phyloP scores from a whole-genome alignment of 1,140 invertebrate species.

The Drosophila sp. region DNA sequence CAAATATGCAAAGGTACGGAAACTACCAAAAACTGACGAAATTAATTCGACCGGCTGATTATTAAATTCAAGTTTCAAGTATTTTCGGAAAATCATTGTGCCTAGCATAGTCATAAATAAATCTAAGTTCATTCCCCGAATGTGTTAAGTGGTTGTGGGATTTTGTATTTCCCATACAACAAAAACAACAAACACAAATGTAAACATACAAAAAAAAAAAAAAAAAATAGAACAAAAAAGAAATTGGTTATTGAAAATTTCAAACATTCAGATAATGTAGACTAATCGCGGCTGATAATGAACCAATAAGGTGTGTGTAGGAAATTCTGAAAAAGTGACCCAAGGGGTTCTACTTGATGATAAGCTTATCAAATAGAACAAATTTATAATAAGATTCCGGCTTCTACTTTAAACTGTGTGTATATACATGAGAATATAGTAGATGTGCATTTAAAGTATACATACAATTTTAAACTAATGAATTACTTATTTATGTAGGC shows the following conservation, averaged over 20 bases:
- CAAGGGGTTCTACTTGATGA: not conserved
- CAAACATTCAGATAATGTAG: conserved; percentile 7
- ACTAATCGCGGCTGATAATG: not conserved
- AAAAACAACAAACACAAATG: not conserved
- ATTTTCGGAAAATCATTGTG: conserved; percentile 3
- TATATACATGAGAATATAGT: not conserved
- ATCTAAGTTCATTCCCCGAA: not conserved
- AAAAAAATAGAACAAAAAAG: not conserved
- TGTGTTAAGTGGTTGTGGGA: conserved; percentile 1
- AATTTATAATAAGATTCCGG: conserved; percentile 3
- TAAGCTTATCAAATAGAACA: conserved; percentile 2
- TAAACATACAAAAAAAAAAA: not conserved
- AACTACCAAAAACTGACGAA: not conserved
- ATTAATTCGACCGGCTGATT: not conserved
- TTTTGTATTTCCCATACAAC: conserved; percentile 2
- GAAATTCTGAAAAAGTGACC: conserved; percentile 9
- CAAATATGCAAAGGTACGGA: not conserved
- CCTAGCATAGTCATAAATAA: not conserved
- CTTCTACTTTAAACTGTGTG: not conserved
- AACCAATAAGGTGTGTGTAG: conserved; percentile 6
- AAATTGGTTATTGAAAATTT: conserved; percentile 4
- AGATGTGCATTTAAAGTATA: not conserved
- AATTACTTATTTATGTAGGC: not conserved
- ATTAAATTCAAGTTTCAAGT: not conserved
- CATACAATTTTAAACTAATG: not conserved